phyloP scores from a whole-genome alignment of 2,888 invertebrate genomes.

The Metopia argyrocephala region DNA sequence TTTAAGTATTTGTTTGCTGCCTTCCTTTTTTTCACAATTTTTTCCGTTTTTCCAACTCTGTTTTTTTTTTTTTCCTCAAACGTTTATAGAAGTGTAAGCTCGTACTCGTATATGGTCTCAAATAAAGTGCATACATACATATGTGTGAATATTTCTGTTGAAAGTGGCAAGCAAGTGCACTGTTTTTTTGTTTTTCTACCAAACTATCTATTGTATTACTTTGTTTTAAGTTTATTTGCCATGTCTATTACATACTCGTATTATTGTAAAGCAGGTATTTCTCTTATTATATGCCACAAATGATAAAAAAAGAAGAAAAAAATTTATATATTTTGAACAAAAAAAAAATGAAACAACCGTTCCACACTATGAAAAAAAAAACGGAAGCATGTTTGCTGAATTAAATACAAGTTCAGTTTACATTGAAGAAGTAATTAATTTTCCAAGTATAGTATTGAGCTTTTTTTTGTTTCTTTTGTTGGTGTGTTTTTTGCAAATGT shows the following conservation, averaged over 20 bases:
- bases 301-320: no score
- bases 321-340: neutral
- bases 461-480: constrained; percentile 5
- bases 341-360: constrained; percentile 10
- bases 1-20: constrained; percentile 49
- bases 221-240: constrained; percentile 39
- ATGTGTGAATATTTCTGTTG: constrained; percentile 10
- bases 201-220: neutral
- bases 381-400: constrained; percentile 59
- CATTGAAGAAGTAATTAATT: constrained; percentile 62
- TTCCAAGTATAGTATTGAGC: constrained; percentile 34
- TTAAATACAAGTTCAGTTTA: constrained; percentile 57
- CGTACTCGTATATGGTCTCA: no score
- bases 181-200: constrained; percentile 6
- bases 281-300: constrained; percentile 2
- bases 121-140: no score
- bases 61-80: constrained; percentile 9
- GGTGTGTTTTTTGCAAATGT: neutral
- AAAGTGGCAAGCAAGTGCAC: constrained; percentile 54
- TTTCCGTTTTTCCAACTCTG: constrained; percentile 32
- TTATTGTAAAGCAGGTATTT: constrained; percentile 15
- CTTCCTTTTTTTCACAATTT: constrained; percentile 20
- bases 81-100: neutral
- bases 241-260: constrained; percentile 6
- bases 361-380: constrained; percentile 46